Evolutionary conservation across 2,888 invertebrate species (phyloP), one percentile per base, ranked within the genome.

Genomic region (Cheilosia urbana): DNA sequence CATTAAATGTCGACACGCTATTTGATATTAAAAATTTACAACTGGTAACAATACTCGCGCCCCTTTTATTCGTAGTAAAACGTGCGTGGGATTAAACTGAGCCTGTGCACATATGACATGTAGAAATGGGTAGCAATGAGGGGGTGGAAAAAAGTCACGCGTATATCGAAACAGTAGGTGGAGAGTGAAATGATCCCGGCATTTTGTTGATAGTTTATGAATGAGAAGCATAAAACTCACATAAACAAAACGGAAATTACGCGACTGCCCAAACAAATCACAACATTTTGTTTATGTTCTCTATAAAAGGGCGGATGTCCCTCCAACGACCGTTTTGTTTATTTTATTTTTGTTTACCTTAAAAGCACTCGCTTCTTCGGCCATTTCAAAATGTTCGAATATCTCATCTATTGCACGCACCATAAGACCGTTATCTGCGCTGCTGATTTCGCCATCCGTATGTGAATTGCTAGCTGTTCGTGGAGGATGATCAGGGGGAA

Each of bases 361-460:
- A 88, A 90, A 90, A 9, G 89, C 87, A 63, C 88, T 89, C 0
- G 90, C 90, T 30, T 91, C 88, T 17, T 90, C 90, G 3, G 91
- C 90, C 51, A 90, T 88, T 87, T 92, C 93, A 19, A 92, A 90
- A 66, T 92, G 89, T 13, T 90, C 90, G 75, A 92, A 92, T 53
- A 92, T 93, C 72, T 92, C 93, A 87, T 92, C 92, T 40, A 92
- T 92, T 37, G 92, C 93, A 3, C 92, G 89, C 40, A 93, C 92
- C 92, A 92, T 92, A 9, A 92, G 82, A 0, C 92, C 92, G 78
- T 91, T 92, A 27, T 92, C 91, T 71, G 89, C 89, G 66, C 89
- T 90, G 40, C 80, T 90, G 0, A 89, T 89, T 73, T 90, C 90
- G 9, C 87, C 68, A 17, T 81, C 75, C n/a, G 69, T 80, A 7